Conservation (phyloP, 1,140 invertebrate species). For the Zophobas morio region DNA sequence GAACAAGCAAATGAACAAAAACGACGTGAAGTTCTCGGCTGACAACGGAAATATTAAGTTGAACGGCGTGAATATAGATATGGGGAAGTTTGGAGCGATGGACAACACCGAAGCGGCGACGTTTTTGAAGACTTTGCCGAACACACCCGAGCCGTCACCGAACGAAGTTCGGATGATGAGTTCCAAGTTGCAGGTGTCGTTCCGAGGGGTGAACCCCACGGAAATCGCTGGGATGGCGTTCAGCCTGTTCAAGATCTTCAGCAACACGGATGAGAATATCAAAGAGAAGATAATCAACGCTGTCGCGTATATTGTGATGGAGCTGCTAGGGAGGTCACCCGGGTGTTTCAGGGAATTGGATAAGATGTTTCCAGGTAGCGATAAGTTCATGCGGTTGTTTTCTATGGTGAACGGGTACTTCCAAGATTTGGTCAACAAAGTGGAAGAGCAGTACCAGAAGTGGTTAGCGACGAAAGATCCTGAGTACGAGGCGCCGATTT, state of each 20-base stretch:
- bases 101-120: conserved; percentile 46
- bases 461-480: conserved; percentile 43
- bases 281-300: conserved; percentile 28
- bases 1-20: conserved; percentile 60
- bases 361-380: conserved; percentile 43
- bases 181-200: background rate
- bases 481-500: conserved; percentile 43
- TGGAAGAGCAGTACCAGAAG: conserved; percentile 46
- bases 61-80: conserved; percentile 58
- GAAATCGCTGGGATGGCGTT: conserved; percentile 23
- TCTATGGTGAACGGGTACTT: conserved; percentile 50
- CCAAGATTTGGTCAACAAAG: conserved; percentile 32
- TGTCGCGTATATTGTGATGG: background rate
- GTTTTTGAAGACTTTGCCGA: conserved; percentile 51
- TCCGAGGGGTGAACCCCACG: background rate
- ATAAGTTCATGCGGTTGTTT: conserved; percentile 38
- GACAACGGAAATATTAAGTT: conserved; percentile 57
- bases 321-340: background rate
- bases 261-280: conserved; percentile 25
- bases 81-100: conserved; percentile 57
- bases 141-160: conserved; percentile 15
- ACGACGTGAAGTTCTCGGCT: conserved; percentile 59
- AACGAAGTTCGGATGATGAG: conserved; percentile 2
- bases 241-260: conserved; percentile 3
- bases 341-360: conserved; percentile 19